Evolutionary conservation across 2,888 invertebrate genomes (phyloP).

Genomic region (Mesorhabditis belari): DNA sequence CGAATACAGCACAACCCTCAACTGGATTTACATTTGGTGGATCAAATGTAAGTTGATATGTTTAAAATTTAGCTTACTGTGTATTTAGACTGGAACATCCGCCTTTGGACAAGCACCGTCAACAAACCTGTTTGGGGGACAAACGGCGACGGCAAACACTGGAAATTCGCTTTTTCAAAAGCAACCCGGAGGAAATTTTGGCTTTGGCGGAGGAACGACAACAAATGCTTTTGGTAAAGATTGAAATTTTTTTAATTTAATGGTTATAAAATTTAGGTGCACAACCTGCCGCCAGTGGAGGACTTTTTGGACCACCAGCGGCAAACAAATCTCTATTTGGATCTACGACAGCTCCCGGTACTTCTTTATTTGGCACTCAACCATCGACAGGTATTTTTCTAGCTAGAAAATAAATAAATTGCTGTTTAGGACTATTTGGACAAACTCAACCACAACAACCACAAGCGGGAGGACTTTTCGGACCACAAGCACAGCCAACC

Average conservation of each 20-base stretch:
- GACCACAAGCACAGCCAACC: slow-evolving; percentile 12
- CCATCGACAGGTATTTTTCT: not conserved
- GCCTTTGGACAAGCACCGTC: slow-evolving; percentile 55
- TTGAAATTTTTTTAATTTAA: slow-evolving; percentile 1
- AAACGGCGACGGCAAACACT: slow-evolving; percentile 9
- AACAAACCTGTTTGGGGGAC: slow-evolving; percentile 31
- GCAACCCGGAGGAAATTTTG: slow-evolving; percentile 17
- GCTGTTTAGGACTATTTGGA: not conserved
- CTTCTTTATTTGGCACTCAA: slow-evolving; percentile 5
- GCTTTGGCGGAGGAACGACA: slow-evolving; percentile 16
- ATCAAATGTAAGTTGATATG: slow-evolving; percentile 4
- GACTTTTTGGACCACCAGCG: slow-evolving; percentile 15
- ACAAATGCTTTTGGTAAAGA: slow-evolving; percentile 6
- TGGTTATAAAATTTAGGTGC: not conserved
- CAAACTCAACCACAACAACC: slow-evolving; percentile 4
- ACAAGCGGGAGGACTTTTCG: slow-evolving; percentile 7
- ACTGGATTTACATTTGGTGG: slow-evolving; percentile 28
- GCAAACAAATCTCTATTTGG: slow-evolving; percentile 15
- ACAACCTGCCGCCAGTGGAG: slow-evolving; percentile 9
- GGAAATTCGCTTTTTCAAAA: no score
- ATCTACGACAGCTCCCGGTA: slow-evolving; percentile 2
- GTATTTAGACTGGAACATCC: slow-evolving; percentile 3
- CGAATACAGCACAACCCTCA: slow-evolving; percentile 7
- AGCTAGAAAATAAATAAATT: not conserved
- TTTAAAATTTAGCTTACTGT: not conserved